These are phyloP conservation scores for Pagrus major DNA, from an alignment of 2,113 vertebrate species.

Conservation along the genomic window DNA sequence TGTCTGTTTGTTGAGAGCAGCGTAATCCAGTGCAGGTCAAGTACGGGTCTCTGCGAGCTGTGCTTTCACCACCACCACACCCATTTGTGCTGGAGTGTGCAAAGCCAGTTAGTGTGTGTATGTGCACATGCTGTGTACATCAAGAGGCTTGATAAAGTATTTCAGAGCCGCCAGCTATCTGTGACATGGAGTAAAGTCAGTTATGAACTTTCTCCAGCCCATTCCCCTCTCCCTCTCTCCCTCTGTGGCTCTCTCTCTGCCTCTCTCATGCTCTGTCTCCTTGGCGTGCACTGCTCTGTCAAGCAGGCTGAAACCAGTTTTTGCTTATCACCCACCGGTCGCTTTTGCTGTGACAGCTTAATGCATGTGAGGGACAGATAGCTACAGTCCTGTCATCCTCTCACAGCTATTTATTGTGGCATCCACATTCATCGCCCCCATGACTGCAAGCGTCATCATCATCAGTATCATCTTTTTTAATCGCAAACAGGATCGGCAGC, in stretches of 20 bases:
- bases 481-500: not conserved
- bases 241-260: not conserved
- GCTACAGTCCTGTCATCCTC: conserved; percentile 4
- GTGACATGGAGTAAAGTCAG: conserved; percentile 21
- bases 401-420: not conserved
- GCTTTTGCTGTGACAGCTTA: conserved; percentile 27
- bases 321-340: conserved; percentile 45
- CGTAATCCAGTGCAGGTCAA: not conserved
- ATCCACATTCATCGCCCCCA: not conserved
- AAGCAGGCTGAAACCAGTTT: conserved; percentile 72
- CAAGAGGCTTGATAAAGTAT: conserved; percentile 52
- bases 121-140: no score
- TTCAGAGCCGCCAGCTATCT: conserved; percentile 49
- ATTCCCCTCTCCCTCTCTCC: not conserved
- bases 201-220: conserved; percentile 21
- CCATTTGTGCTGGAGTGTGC: not conserved
- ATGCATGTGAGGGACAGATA: conserved; percentile 23
- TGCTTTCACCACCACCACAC: conserved; percentile 6
- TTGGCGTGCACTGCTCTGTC: not conserved
- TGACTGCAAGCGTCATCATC: not conserved
- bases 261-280: not conserved
- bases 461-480: not conserved
- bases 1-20: conserved; percentile 1
- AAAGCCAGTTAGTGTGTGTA: not conserved
- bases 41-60: not conserved